Percentiles rank a stretch among this genome's conserved stretches.
phyloP scores from a whole-genome alignment of 2,113 vertebrate genomes.

The Chitala chitala region DNA sequence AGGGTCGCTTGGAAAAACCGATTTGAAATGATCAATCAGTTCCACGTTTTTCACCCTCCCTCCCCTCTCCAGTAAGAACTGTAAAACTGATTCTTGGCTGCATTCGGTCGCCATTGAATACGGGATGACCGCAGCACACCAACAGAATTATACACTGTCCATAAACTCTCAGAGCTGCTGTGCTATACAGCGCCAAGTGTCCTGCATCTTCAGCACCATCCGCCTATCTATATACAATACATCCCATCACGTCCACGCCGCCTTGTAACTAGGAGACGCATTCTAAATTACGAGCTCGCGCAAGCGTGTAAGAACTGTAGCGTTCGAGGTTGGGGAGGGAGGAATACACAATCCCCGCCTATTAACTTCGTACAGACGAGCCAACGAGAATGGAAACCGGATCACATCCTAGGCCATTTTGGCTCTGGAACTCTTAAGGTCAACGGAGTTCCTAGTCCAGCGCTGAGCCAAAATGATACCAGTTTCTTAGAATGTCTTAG shows the following conservation, averaged over 20 bases:
- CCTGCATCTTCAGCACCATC: too few relatives aligned
- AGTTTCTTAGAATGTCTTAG: constrained; percentile 4
- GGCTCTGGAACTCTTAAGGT: constrained; percentile 23
- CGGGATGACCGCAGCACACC: background rate
- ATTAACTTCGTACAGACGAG: background rate
- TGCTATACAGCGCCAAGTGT: too few relatives aligned
- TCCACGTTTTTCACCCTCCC: constrained; percentile 64
- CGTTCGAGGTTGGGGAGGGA: constrained; percentile 27
- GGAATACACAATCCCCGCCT: background rate
- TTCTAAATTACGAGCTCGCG: too few relatives aligned
- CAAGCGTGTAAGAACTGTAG: too few relatives aligned
- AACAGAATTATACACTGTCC: background rate
- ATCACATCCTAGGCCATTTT: constrained; percentile 12
- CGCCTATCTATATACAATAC: too few relatives aligned
- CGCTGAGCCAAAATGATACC: constrained; percentile 35
- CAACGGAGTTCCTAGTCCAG: background rate
- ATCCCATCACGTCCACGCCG: too few relatives aligned
- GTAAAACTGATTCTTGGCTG: constrained; percentile 56
- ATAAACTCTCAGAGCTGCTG: too few relatives aligned
- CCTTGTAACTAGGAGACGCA: too few relatives aligned
- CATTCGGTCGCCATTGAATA: constrained; percentile 47
- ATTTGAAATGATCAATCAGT: constrained; percentile 65
- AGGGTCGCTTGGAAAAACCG: constrained; percentile 50
- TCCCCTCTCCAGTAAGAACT: constrained; percentile 62
- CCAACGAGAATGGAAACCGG: background rate